phyloP scores from a whole-genome alignment of 2,113 vertebrate genomes.

The Nerophis lumbriciformis region DNA sequence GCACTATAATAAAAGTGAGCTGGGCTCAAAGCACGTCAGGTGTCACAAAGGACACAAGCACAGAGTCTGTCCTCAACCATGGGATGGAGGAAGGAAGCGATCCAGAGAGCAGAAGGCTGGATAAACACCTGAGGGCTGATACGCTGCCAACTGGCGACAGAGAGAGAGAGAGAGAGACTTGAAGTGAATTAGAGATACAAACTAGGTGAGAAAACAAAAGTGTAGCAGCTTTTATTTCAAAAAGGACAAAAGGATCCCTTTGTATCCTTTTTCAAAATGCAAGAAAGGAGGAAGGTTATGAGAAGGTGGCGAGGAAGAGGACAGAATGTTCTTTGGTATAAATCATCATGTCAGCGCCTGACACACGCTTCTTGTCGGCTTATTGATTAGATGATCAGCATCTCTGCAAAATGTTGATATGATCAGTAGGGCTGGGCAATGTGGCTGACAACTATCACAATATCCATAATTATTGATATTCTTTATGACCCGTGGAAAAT shows the following conservation, averaged over 20 bases:
- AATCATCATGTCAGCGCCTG: constrained; percentile 15
- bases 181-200: constrained; percentile 33
- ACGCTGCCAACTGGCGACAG: constrained; percentile 48
- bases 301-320: constrained; percentile 4
- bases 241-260: neutral
- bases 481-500: no score
- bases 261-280: constrained; percentile 4
- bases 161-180: constrained; percentile 18
- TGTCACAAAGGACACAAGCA: constrained; percentile 53
- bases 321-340: constrained; percentile 26
- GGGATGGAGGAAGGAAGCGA: constrained; percentile 35
- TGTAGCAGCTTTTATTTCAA: constrained; percentile 2
- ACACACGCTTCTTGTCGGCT: constrained; percentile 14
- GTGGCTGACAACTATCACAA: no score
- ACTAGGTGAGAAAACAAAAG: constrained; percentile 16
- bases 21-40: constrained; percentile 23
- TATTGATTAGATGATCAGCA: constrained; percentile 19
- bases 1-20: constrained; percentile 26
- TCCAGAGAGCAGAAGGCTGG: constrained; percentile 53
- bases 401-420: constrained; percentile 16
- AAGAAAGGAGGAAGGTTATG: neutral
- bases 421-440: constrained; percentile 5
- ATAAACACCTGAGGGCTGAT: constrained; percentile 64
- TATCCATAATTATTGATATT: no score
- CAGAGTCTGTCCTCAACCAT: constrained; percentile 34